Evolutionary conservation across 2,797 vertebrate species (phyloP), one percentile per base, ranked within the genome.

Genomic region (Enteromius anoplus): DNA sequence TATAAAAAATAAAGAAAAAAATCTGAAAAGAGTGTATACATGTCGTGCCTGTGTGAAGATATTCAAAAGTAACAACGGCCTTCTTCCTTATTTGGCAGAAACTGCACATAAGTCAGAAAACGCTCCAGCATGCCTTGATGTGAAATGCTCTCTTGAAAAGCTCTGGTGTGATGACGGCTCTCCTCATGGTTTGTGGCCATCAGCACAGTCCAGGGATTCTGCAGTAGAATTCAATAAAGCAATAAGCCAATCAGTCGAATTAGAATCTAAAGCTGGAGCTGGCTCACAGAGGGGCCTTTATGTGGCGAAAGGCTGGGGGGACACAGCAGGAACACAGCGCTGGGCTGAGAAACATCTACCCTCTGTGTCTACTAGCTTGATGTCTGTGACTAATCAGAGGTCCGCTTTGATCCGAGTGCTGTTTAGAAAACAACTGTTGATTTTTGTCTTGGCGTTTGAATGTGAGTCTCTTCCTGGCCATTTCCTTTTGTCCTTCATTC

Each of bases 251-350:
- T 89, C 89, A 93, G 88, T 86, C 90, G 87, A 93, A 91, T 92
- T 90, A 89, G 85, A 87, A 86, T 85, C 72, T 70, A 87, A 89
- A 78, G 32, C 68, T 37, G 21, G 76, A 19, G 85, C 87, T 89
- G 89, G 82, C 85, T 84, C 84, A 93, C 92, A 93, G 91, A 92
- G 90, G 89, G 82, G 89, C 89, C 93, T 93, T 94, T 93, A 92
- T 94, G 80, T 64, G 17, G 55, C 37, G 37, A 37, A 64, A 66
- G 17, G 14, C 42, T 49, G 19, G 47, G 34, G 78, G 10, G 32
- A 70, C 51, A 12, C 51, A 26, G 60, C 14, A 53, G 78, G 15
- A 62, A 70, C 51, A 47, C 37, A 53, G 60, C 1, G 26, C 26
- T 65, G 17, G 26, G 4, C 26, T 65, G 21, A 40, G 32, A 82